A percentile compares a stretch with the other conserved stretches of the same genome.
Conservation (phyloP, 2,113 vertebrate species). For the Zosterops japonicus region DNA sequence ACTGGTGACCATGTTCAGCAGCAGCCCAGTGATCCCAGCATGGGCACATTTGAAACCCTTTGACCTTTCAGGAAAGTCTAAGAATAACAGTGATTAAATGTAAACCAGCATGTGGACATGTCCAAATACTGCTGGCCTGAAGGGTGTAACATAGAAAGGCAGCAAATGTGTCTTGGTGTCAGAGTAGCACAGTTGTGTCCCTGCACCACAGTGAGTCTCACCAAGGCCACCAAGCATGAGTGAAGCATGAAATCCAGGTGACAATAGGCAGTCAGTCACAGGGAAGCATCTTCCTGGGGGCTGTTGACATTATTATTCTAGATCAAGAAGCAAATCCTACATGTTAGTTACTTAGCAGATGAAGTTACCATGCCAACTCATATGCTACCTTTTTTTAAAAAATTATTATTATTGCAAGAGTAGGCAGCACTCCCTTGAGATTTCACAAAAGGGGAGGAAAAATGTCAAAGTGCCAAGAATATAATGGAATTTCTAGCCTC, state of each 20-base stretch:
- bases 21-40: not conserved
- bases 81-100: not conserved
- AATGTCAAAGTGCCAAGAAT: constrained; percentile 58
- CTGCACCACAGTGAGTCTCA: not conserved
- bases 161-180: not conserved
- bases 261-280: not conserved
- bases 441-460: constrained; percentile 61
- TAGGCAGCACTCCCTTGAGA: constrained; percentile 52
- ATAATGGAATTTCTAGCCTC: constrained; percentile 57
- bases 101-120: not conserved
- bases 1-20: not conserved
- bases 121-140: not conserved
- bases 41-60: not conserved
- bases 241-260: not conserved
- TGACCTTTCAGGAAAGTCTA: not conserved
- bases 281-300: constrained; percentile 37
- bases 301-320: constrained; percentile 64
- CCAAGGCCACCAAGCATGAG: not conserved
- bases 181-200: not conserved
- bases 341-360: constrained; percentile 63
- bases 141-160: rapidly evolving
- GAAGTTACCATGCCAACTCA: constrained; percentile 74
- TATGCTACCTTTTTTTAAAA: constrained; percentile 37
- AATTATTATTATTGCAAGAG: constrained; percentile 60
- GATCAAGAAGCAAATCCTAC: constrained; percentile 60